Conservation (phyloP, 2,797 vertebrate species). For the Onychomys leucogaster region DNA sequence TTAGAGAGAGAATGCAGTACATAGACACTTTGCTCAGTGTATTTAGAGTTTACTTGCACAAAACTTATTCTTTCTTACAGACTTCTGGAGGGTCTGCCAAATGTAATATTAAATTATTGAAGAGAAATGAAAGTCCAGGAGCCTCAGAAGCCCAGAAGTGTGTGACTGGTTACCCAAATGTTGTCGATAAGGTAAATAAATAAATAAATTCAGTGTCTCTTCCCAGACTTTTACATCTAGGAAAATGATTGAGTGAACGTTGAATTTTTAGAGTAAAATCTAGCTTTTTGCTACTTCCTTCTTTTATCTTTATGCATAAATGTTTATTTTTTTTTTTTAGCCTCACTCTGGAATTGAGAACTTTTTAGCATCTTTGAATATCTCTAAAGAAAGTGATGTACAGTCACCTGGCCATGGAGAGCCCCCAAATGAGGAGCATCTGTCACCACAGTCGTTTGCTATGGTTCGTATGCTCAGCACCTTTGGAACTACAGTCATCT, state of each 20-base stretch:
- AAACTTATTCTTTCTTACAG: conserved; percentile 83
- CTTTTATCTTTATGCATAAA: conserved; percentile 37
- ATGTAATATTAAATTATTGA: conserved; percentile 92
- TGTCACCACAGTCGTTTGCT: conserved; percentile 98
- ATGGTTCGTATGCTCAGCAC: conserved; percentile 90
- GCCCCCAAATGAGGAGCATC: conserved; percentile 89
- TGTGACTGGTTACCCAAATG: conserved; percentile 76
- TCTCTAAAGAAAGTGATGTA: conserved; percentile 90
- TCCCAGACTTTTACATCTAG: conserved; percentile 23
- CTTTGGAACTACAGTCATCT: neutral
- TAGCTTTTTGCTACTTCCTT: neutral
- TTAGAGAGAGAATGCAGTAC: conserved; percentile 20
- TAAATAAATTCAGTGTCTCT: conserved; percentile 53
- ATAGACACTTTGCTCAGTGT: neutral
- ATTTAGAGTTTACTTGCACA: conserved; percentile 62
- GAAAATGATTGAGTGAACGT: conserved; percentile 48
- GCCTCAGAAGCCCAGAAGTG: conserved; percentile 81
- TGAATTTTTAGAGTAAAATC: conserved; percentile 40
- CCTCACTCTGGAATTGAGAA: conserved; percentile 92
- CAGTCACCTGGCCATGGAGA: conserved; percentile 82
- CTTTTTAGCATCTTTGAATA: conserved; percentile 93
- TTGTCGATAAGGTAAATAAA: conserved; percentile 87
- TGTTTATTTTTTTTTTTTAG: conserved; percentile 83
- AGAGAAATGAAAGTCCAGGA: conserved; percentile 92
- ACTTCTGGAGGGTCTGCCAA: conserved; percentile 85